Conservation (phyloP, 2,113 vertebrate genomes). For the Apodemus speciosus region DNA sequence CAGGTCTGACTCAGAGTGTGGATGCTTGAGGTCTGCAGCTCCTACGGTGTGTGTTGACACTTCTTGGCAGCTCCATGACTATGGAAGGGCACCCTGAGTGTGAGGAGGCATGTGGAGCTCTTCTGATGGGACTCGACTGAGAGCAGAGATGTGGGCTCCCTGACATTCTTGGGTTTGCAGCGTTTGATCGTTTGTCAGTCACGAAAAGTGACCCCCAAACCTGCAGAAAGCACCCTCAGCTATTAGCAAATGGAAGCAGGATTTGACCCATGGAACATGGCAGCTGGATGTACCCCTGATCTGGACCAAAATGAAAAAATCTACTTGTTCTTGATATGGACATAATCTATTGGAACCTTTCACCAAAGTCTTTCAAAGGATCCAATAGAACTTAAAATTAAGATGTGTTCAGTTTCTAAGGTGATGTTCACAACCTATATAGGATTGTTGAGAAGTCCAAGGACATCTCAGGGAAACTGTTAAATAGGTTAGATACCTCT, state of each 20-base stretch:
- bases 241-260: not conserved
- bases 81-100: not conserved
- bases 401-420: not conserved
- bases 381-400: not conserved
- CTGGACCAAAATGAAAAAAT: not conserved
- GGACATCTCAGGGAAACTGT: not conserved
- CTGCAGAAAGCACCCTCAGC: not conserved
- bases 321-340: not conserved
- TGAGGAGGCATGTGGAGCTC: too few relatives aligned
- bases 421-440: not conserved
- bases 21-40: not conserved
- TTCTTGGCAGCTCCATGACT: not conserved
- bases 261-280: accelerated
- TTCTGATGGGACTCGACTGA: not conserved
- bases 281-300: not conserved
- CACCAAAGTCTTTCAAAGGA: not conserved
- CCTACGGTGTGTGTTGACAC: not conserved
- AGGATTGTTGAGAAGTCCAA: not conserved
- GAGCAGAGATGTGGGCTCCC: not conserved
- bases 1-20: not conserved
- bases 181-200: too few relatives aligned
- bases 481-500: not conserved
- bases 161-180: not conserved
- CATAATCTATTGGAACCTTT: not conserved
- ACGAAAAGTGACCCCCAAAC: not conserved